These are phyloP conservation scores for Phainopepla nitens DNA, from an alignment of 2,113 vertebrate genomes.

Conservation along the genomic window DNA sequence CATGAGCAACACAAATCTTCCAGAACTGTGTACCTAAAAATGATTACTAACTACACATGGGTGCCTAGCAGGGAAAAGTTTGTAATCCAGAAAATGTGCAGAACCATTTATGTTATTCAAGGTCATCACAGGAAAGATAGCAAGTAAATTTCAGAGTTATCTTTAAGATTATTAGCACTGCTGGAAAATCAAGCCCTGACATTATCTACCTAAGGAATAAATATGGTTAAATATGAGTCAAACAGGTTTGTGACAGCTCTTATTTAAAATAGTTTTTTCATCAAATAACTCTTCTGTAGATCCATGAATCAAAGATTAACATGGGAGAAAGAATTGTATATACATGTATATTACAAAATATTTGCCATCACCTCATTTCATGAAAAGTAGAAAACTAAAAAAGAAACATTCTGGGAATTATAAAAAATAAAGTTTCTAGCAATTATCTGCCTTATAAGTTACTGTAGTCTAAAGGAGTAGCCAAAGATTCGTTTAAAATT, in stretches of 20 bases:
- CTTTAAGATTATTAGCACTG: constrained; percentile 8
- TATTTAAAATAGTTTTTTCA: not conserved
- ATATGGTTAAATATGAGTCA: not conserved
- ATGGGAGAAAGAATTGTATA: not conserved
- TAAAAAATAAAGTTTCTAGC: not conserved
- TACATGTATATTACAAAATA: not conserved
- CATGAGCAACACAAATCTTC: not conserved
- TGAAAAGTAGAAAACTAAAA: not conserved
- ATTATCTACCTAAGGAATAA: not conserved
- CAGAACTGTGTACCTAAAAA: not conserved
- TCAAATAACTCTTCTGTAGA: not conserved
- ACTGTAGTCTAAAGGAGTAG: not conserved
- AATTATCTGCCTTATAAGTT: not conserved
- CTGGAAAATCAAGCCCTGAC: constrained; percentile 2
- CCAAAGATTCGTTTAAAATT: not conserved
- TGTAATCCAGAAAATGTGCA: not conserved
- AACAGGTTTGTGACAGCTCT: not conserved
- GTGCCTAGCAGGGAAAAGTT: not conserved
- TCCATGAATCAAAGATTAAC: not conserved
- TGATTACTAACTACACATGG: not conserved
- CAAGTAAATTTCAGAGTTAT: constrained; percentile 22
- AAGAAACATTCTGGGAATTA: not conserved
- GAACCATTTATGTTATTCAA: not conserved
- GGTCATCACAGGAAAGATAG: not conserved
- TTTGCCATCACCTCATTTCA: not conserved